Percentiles rank a stretch among this genome's conserved stretches.
These are phyloP conservation scores for Ahaetulla prasina DNA, from an alignment of 2,113 vertebrate genomes.

Conservation along the genomic window DNA sequence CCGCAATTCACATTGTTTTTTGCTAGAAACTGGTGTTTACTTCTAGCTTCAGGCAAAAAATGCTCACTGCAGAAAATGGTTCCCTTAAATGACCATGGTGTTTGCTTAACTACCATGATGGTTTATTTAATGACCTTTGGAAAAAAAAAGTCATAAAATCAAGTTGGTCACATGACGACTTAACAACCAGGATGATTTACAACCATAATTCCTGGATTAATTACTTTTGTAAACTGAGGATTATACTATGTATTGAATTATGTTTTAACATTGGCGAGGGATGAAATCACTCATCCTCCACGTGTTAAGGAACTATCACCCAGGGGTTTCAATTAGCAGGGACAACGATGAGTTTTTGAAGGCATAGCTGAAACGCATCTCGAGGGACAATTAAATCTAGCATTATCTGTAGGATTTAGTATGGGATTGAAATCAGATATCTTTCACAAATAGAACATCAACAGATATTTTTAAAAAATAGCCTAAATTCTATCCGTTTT, in stretches of 20 bases:
- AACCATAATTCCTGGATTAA: background rate
- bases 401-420: background rate
- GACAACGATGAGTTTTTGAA: background rate
- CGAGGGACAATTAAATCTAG: background rate
- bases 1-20: background rate
- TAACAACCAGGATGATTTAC: background rate
- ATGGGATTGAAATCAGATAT: background rate
- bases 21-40: background rate
- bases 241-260: background rate
- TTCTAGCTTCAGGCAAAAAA: background rate
- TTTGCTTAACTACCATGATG: background rate
- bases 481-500: background rate
- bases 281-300: background rate
- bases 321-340: background rate
- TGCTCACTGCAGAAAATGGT: background rate
- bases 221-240: background rate
- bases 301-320: background rate
- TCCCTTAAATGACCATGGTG: background rate
- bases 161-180: no score
- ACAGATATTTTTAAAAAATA: background rate
- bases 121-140: background rate
- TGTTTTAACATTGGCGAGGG: background rate
- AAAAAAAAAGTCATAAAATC: background rate
- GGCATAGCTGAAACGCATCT: background rate
- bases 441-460: background rate